Conservation (phyloP, 2,113 vertebrate species). For the Poecilia latipinna region DNA sequence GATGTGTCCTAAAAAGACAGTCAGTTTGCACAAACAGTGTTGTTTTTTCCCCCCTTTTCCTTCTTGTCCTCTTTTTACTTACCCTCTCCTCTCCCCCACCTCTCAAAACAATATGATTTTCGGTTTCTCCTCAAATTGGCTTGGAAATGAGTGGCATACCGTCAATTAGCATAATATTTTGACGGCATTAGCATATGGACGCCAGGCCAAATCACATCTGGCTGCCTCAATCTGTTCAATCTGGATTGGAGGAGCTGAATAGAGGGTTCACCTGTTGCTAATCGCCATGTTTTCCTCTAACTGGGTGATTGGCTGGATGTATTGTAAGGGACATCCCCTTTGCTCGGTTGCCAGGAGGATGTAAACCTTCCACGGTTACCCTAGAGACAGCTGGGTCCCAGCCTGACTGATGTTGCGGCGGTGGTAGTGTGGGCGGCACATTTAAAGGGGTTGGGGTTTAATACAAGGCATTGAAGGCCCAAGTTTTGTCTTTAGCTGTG, state of each 20-base stretch:
- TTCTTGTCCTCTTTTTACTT: neutral
- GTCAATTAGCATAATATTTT: constrained; percentile 63
- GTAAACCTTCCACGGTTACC: constrained; percentile 77
- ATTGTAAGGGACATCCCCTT: constrained; percentile 57
- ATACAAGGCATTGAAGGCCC: constrained; percentile 13
- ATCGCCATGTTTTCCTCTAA: constrained; percentile 50
- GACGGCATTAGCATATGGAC: constrained; percentile 63
- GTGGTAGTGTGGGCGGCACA: constrained; percentile 37
- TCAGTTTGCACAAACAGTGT: constrained; percentile 11
- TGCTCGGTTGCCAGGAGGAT: constrained; percentile 78
- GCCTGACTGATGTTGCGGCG: constrained; percentile 48
- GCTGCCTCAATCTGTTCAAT: constrained; percentile 24
- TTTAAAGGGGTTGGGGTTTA: constrained; percentile 25
- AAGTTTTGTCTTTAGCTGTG: neutral
- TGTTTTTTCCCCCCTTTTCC: neutral
- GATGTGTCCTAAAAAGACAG: constrained; percentile 13
- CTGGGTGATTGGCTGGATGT: constrained; percentile 63
- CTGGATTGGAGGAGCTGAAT: constrained; percentile 54
- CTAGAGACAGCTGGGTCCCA: constrained; percentile 76
- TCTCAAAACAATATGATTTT: constrained; percentile 37
- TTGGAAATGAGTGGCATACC: constrained; percentile 54
- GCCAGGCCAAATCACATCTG: constrained; percentile 42
- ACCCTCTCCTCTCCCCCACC: neutral
- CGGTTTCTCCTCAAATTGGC: constrained; percentile 36
- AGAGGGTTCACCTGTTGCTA: constrained; percentile 59